phyloP scores from a whole-genome alignment of 2,888 invertebrate genomes.

The Cactoblastis cactorum region DNA sequence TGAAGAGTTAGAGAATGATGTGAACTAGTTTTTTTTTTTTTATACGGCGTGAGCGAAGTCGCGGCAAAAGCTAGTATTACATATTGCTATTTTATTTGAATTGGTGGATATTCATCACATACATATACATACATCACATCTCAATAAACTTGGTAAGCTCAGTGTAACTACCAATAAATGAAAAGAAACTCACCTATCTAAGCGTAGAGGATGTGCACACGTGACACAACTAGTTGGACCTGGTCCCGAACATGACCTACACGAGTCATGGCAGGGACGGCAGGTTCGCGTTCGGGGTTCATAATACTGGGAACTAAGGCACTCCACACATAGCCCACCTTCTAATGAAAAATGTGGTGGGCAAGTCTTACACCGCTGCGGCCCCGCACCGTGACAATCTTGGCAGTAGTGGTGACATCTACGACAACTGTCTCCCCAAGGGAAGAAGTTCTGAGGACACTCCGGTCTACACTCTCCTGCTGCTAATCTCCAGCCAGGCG shows the following conservation, averaged over 20 bases:
- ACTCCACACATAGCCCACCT: slow-evolving; percentile 85
- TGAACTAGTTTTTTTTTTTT: too few relatives aligned
- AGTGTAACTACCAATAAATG: too few relatives aligned
- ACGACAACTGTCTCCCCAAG: slow-evolving; percentile 89
- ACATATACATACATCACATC: too few relatives aligned
- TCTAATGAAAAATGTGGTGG: slow-evolving; percentile 85
- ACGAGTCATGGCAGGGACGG: slow-evolving; percentile 84
- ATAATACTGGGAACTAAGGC: slow-evolving; percentile 86
- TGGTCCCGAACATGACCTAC: slow-evolving; percentile 84
- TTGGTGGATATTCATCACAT: too few relatives aligned
- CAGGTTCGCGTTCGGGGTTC: slow-evolving; percentile 84
- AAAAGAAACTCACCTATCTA: slow-evolving; percentile 75
- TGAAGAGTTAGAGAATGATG: too few relatives aligned
- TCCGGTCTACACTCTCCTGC: slow-evolving; percentile 91
- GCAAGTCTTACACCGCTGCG: slow-evolving; percentile 85
- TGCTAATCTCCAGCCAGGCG: slow-evolving; percentile 87
- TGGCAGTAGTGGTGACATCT: slow-evolving; percentile 94
- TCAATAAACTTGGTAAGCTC: too few relatives aligned
- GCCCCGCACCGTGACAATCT: slow-evolving; percentile 90
- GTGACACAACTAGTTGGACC: slow-evolving; percentile 85
- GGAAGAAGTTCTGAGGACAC: slow-evolving; percentile 91
- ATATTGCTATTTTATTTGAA: too few relatives aligned
- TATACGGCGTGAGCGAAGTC: too few relatives aligned
- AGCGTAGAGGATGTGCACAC: slow-evolving; percentile 83
- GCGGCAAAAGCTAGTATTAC: too few relatives aligned